These are phyloP conservation scores for Caenorhabditis brenneri DNA, from an alignment of 1,140 invertebrate species.

Conservation along the genomic window DNA sequence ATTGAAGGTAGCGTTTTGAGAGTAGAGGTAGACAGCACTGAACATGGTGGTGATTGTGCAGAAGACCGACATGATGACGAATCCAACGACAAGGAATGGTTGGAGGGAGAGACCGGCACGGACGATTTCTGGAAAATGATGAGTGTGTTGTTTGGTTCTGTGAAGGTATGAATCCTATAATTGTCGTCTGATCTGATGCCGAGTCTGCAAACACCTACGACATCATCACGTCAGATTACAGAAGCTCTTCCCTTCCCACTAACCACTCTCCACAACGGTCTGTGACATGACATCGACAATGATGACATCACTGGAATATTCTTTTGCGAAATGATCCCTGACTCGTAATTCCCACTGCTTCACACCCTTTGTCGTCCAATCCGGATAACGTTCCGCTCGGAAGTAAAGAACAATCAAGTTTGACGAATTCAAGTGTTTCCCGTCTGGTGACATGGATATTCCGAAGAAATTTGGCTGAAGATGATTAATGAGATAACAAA, in stretches of 20 bases:
- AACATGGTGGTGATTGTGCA: constrained; percentile 58
- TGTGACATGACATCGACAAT: constrained; percentile 35
- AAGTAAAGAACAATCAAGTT: constrained; percentile 50
- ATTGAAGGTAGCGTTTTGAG: constrained; percentile 51
- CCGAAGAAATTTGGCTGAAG: constrained; percentile 52
- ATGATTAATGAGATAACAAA: background rate
- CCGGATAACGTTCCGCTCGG: constrained; percentile 43
- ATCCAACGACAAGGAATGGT: constrained; percentile 59
- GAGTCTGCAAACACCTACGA: too few species aligned
- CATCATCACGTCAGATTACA: too few species aligned
- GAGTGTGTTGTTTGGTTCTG: background rate
- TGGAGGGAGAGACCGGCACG: constrained; percentile 58
- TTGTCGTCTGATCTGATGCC: too few species aligned
- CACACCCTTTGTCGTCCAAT: constrained; percentile 34
- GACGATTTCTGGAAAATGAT: constrained; percentile 31
- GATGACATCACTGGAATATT: constrained; percentile 6
- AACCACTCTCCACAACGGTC: constrained; percentile 39
- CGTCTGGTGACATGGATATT: background rate
- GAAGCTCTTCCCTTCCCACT: background rate
- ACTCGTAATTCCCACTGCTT: constrained; percentile 52
- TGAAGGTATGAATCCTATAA: too few species aligned
- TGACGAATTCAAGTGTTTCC: constrained; percentile 11
- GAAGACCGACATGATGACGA: constrained; percentile 60
- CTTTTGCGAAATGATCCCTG: constrained; percentile 32
- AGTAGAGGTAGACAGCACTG: constrained; percentile 50